A percentile compares a stretch with the other conserved stretches of the same genome.
Conservation (phyloP, 2,797 vertebrate species). For the Nasua narica region DNA sequence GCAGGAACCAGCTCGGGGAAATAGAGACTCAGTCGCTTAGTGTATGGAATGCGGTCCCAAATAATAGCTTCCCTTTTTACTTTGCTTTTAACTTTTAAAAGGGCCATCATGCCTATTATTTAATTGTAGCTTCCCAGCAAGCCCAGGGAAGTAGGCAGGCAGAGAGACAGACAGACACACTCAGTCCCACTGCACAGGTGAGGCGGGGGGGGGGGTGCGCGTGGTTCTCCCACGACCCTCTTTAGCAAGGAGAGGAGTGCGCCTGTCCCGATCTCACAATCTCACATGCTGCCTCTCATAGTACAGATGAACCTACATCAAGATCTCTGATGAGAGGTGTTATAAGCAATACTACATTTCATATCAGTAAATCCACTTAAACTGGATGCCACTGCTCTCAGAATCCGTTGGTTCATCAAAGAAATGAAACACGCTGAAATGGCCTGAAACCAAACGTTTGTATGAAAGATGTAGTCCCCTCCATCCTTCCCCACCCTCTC, state of each 20-base stretch:
- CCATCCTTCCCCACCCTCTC: neutral
- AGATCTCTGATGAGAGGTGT: neutral
- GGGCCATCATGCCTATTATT: neutral
- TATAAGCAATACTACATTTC: neutral
- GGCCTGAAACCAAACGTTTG: neutral
- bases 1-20: conserved; percentile 34
- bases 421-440: neutral
- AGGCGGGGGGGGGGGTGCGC: rapidly evolving
- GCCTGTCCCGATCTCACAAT: neutral
- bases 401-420: neutral
- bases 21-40: conserved; percentile 23
- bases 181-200: neutral
- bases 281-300: neutral
- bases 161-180: neutral
- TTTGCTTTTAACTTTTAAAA: conserved; percentile 48
- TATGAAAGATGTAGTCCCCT: neutral
- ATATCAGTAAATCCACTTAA: neutral
- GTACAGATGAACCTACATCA: neutral
- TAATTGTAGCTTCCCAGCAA: conserved; percentile 31
- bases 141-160: neutral
- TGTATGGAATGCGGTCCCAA: neutral
- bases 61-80: conserved; percentile 48
- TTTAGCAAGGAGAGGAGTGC: neutral
- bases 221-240: rapidly evolving
- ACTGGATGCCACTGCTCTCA: neutral